phyloP scores from a whole-genome alignment of 2,888 invertebrate genomes.

The Chorisops tibialis region DNA sequence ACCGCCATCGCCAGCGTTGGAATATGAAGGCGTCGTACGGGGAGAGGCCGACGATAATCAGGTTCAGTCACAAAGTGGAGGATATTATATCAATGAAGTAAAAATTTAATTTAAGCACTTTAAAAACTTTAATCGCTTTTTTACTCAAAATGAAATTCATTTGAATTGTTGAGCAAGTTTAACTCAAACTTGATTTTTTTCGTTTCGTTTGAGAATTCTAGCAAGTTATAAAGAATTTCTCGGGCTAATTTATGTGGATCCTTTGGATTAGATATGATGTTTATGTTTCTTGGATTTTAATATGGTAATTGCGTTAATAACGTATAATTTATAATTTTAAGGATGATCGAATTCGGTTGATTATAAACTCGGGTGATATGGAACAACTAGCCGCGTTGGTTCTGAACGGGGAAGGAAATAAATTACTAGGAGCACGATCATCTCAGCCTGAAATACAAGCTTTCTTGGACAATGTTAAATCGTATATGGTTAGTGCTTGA shows the following conservation, averaged over 20 bases:
- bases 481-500: slow-evolving; percentile 69
- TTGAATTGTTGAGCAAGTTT: not conserved
- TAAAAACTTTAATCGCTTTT: not conserved
- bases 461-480: slow-evolving; percentile 82
- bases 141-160: not conserved
- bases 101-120: slow-evolving; percentile 27
- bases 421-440: slow-evolving; percentile 67
- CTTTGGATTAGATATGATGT: not conserved
- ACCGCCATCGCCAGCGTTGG: slow-evolving; percentile 48
- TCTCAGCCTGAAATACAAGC: slow-evolving; percentile 77
- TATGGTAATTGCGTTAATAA: not conserved
- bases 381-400: slow-evolving; percentile 87
- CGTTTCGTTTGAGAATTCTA: not conserved
- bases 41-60: slow-evolving; percentile 52
- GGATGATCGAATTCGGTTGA: slow-evolving; percentile 63
- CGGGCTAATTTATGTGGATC: not conserved
- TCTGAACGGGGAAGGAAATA: slow-evolving; percentile 80
- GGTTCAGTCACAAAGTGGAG: slow-evolving; percentile 52
- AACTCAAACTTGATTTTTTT: not conserved
- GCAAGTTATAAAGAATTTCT: not conserved
- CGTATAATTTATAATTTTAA: slow-evolving; percentile 52
- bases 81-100: slow-evolving; percentile 45
- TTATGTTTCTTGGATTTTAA: not conserved
- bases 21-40: slow-evolving; percentile 49
- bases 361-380: slow-evolving; percentile 76